Conservation (phyloP, 2,888 invertebrate species). For the Pterostichus niger region DNA sequence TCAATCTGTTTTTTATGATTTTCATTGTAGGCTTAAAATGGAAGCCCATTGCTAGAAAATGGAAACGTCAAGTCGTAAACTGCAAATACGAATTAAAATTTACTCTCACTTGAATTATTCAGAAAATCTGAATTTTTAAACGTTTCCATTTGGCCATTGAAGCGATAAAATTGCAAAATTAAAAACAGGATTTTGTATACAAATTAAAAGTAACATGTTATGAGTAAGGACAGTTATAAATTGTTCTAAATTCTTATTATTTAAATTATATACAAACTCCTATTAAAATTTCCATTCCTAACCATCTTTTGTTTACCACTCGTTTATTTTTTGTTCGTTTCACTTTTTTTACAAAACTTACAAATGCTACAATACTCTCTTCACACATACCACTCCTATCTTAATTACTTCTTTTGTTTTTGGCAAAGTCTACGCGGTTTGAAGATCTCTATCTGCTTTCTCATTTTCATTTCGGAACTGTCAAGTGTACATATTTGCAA, state of each 20-base stretch:
- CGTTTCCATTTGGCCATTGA: neutral
- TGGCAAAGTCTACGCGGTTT: constrained; percentile 36
- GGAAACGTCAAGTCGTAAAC: neutral
- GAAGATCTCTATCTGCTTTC: neutral
- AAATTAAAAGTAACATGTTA: constrained; percentile 1
- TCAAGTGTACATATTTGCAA: constrained; percentile 24
- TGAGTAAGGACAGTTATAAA: constrained; percentile 9
- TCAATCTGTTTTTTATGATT: neutral
- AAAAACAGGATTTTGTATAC: constrained; percentile 31
- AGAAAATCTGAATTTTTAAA: too few relatives aligned
- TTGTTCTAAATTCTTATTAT: constrained; percentile 56
- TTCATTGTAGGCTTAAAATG: constrained; percentile 6
- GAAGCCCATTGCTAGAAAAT: constrained; percentile 21
- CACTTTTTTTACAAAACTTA: constrained; percentile 67
- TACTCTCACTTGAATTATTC: neutral
- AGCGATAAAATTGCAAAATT: constrained; percentile 5
- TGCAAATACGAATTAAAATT: neutral
- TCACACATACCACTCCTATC: constrained; percentile 29
- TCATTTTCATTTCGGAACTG: constrained; percentile 34
- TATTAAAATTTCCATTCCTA: constrained; percentile 60
- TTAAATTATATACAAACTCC: constrained; percentile 67
- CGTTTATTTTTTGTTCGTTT: constrained; percentile 54
- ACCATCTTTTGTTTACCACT: constrained; percentile 51
- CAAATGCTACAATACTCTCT: constrained; percentile 64
- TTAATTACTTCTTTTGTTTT: constrained; percentile 29